phyloP scores from a whole-genome alignment of 2,797 vertebrate genomes.

The Chaetophractus vellerosus region DNA sequence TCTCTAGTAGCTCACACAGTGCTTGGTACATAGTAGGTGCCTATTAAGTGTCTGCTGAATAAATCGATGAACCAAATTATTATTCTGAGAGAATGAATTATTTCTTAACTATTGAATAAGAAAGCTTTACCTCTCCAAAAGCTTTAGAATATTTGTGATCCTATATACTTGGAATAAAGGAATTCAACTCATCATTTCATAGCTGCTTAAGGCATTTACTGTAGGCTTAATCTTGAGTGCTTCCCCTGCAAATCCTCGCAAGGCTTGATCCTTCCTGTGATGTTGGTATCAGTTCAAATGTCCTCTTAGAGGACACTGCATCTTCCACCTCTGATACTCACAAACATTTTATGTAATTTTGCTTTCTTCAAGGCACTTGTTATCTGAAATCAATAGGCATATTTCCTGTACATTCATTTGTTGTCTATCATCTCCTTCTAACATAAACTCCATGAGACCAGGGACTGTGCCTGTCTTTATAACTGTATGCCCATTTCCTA shows the following conservation, averaged over 20 bases:
- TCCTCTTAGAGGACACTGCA: background rate
- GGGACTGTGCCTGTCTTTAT: background rate
- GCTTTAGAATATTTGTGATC: background rate
- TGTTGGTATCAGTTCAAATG: background rate
- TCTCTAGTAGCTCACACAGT: background rate
- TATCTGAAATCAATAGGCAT: background rate
- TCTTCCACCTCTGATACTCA: background rate
- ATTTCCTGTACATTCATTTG: background rate
- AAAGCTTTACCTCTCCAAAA: background rate
- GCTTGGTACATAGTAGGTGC: background rate
- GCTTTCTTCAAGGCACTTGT: conserved; percentile 12
- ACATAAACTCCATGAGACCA: background rate
- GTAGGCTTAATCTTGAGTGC: background rate
- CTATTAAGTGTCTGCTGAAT: background rate
- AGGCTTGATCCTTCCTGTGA: background rate
- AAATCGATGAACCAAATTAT: background rate
- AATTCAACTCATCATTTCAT: background rate
- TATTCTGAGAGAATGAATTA: background rate
- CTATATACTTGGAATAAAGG: background rate
- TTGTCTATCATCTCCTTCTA: background rate
- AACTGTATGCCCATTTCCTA: background rate
- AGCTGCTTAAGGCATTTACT: background rate
- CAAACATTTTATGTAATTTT: background rate
- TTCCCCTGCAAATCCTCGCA: background rate
- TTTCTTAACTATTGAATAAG: background rate